A percentile compares a stretch with the other conserved stretches of the same genome.
Conservation (phyloP, 37 sponge, comb jelly and placozoan genomes). For the Beroe ovata region DNA sequence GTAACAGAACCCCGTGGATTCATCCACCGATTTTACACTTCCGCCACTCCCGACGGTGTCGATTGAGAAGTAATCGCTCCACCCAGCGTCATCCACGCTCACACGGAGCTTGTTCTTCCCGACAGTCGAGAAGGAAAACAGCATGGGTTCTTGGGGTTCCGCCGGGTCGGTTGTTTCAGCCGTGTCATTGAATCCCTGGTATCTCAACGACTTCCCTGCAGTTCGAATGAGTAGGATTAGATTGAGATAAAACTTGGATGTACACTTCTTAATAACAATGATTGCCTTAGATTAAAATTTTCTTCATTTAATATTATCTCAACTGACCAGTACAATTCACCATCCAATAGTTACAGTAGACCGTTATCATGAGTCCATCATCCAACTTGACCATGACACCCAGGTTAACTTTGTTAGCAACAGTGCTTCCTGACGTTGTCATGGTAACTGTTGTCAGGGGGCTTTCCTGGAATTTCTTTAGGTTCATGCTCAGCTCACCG, state of each 20-base stretch:
- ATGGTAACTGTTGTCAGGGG: slow-evolving; percentile 31
- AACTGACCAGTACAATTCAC: slow-evolving; percentile 43
- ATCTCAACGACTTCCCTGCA: neutral
- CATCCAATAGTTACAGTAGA: slow-evolving; percentile 48
- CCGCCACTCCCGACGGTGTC: slow-evolving; percentile 46
- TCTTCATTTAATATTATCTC: too few species aligned
- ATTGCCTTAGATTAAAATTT: too few species aligned
- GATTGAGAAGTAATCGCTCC: slow-evolving; percentile 44
- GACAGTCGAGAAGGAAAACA: slow-evolving; percentile 20
- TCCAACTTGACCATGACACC: slow-evolving; percentile 9
- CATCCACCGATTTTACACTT: slow-evolving; percentile 29
- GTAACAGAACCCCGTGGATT: neutral
- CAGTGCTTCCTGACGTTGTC: slow-evolving; percentile 10
- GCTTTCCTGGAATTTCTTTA: slow-evolving; percentile 7
- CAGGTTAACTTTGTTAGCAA: slow-evolving; percentile 5
- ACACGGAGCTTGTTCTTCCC: slow-evolving; percentile 33
- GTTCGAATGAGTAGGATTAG: neutral
- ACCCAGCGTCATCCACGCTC: slow-evolving; percentile 3
- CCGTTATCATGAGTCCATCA: slow-evolving; percentile 21
- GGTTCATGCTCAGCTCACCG: slow-evolving; percentile 17
- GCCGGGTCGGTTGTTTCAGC: slow-evolving; percentile 15
- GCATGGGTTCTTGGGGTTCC: slow-evolving; percentile 24
- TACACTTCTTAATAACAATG: too few species aligned
- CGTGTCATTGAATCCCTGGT: slow-evolving; percentile 14
- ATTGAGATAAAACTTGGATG: neutral